A percentile compares a stretch with the other conserved stretches of the same genome.
Evolutionary conservation across 2,113 vertebrate genomes (phyloP).

Genomic region (Smithornis capensis): DNA sequence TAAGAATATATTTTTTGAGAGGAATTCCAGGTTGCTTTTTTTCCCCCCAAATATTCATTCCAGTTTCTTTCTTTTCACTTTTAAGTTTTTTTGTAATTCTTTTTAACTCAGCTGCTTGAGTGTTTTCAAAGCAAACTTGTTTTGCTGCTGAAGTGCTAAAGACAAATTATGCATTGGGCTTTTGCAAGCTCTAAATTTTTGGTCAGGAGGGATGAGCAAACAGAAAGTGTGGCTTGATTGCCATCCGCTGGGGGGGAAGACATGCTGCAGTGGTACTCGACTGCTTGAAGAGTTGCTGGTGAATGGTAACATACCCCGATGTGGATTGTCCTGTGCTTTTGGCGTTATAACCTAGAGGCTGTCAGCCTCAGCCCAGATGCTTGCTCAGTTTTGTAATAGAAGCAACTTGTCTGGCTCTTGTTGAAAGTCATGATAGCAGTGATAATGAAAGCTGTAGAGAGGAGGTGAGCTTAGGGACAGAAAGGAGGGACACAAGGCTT

Average conservation of each 20-base stretch:
- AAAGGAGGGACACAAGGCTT: background rate
- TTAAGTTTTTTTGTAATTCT: background rate
- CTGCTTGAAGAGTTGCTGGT: background rate
- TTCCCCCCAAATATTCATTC: background rate
- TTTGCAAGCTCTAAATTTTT: background rate
- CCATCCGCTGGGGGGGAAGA: background rate
- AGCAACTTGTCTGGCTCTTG: background rate
- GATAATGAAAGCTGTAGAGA: background rate
- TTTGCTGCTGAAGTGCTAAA: background rate
- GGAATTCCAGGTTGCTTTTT: background rate
- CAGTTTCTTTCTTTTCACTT: background rate
- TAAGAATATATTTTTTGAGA: background rate
- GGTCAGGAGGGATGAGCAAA: background rate
- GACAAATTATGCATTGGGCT: background rate
- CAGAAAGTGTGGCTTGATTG: background rate
- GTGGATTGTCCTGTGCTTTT: background rate
- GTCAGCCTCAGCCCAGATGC: background rate
- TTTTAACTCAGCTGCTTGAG: background rate
- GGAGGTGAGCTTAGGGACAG: background rate
- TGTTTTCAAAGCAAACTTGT: background rate
- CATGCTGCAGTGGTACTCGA: background rate
- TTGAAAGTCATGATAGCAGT: background rate
- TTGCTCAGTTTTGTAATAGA: background rate
- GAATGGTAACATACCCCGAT: accelerated
- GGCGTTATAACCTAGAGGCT: background rate